Evolutionary conservation across 1,140 invertebrate species (phyloP).

Genomic region (Drosophila pectinifera): DNA sequence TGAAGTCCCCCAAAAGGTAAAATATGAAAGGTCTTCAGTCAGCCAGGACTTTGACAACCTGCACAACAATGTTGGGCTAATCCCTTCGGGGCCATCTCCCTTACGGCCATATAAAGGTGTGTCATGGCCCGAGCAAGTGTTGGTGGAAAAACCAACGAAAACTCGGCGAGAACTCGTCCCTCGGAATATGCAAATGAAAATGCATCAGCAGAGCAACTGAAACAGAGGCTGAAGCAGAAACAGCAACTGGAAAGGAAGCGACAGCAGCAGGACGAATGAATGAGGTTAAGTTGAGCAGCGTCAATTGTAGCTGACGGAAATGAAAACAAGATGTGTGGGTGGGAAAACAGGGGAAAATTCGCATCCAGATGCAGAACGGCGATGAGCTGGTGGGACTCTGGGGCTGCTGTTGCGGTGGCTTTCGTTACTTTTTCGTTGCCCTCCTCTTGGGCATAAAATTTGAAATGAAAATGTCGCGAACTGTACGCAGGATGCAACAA

Average conservation of each 20-base stretch:
- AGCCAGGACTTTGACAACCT: conserved; percentile 9
- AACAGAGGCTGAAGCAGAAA: conserved; percentile 19
- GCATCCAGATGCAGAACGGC: conserved; percentile 21
- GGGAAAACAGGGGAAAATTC: conserved; percentile 1
- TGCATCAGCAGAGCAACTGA: conserved; percentile 43
- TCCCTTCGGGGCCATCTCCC: conserved; percentile 15
- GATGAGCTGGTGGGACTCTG: conserved; percentile 11
- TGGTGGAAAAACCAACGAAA: conserved; percentile 52
- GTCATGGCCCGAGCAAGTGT: conserved; percentile 52
- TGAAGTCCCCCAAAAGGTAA: background rate
- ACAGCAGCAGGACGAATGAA: conserved; percentile 69
- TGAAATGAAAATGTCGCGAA: conserved; percentile 82
- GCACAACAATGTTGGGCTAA: conserved; percentile 29
- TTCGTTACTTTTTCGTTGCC: conserved; percentile 63
- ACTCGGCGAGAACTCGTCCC: conserved; percentile 50
- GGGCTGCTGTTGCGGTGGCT: conserved; percentile 31
- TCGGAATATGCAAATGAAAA: conserved; percentile 80
- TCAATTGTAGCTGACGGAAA: conserved; percentile 83
- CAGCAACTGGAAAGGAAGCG: conserved; percentile 24
- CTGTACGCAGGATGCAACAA: conserved; percentile 70
- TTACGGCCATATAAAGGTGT: conserved; percentile 42
- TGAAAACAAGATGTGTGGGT: conserved; percentile 77
- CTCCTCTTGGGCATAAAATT: conserved; percentile 80
- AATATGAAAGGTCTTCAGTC: conserved; percentile 6
- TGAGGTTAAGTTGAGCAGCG: conserved; percentile 83